Evolutionary conservation across 2,797 vertebrate species (phyloP).

Genomic region (Margarornis squamiger): DNA sequence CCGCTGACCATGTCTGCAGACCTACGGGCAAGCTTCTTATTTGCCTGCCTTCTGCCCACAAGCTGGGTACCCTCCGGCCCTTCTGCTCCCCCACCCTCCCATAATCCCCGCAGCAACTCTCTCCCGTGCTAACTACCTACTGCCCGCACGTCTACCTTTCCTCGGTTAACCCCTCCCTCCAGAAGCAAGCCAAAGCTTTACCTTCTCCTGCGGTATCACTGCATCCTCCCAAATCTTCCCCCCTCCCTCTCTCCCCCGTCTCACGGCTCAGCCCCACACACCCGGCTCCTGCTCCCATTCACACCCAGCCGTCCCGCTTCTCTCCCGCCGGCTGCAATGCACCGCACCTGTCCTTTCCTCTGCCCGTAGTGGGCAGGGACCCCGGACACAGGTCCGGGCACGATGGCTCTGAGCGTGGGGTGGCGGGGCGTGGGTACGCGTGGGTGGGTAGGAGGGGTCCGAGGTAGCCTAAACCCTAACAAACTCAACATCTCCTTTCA

Average conservation of each 20-base stretch:
- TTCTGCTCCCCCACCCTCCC: neutral
- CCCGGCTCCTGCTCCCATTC: neutral
- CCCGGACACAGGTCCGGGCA: no score
- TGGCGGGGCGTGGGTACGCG: accelerated
- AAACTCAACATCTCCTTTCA: neutral
- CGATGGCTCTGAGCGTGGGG: accelerated
- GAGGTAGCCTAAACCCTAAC: neutral
- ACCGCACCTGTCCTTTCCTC: neutral
- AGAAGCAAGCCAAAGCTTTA: neutral
- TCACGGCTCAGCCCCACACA: neutral
- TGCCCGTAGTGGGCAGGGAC: neutral
- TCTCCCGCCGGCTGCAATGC: neutral
- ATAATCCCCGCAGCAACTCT: neutral
- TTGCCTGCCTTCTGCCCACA: neutral
- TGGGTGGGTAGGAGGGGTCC: neutral
- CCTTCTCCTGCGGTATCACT: neutral
- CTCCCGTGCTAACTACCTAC: neutral
- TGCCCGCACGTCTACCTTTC: neutral
- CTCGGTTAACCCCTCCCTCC: neutral
- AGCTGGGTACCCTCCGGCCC: neutral
- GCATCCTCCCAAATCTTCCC: neutral
- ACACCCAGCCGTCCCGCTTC: neutral
- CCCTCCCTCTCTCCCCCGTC: no score
- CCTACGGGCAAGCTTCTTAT: neutral
- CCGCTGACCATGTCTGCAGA: neutral